Evolutionary conservation across 2,888 invertebrate genomes (phyloP).

Genomic region (Formica aserva): DNA sequence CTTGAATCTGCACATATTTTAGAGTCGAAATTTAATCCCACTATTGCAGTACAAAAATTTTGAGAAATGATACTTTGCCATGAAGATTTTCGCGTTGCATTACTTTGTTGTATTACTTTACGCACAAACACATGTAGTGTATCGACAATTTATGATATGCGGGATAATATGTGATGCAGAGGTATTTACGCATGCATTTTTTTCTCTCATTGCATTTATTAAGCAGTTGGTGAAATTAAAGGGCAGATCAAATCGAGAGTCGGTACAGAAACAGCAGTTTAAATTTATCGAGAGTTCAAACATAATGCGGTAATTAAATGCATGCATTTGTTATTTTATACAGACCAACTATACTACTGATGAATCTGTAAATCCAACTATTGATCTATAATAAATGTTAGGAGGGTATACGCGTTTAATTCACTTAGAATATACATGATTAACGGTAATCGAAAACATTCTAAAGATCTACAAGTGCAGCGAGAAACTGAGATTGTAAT

Average conservation of each 20-base stretch:
- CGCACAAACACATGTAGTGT: background rate
- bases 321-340: slow-evolving; percentile 27
- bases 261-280: slow-evolving; percentile 39
- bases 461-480: slow-evolving; percentile 18
- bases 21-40: background rate
- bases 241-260: slow-evolving; percentile 16
- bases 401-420: background rate
- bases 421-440: background rate
- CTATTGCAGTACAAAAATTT: slow-evolving; percentile 4
- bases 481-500: slow-evolving; percentile 4
- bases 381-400: background rate
- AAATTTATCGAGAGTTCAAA: slow-evolving; percentile 5
- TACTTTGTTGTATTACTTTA: background rate
- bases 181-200: slow-evolving; percentile 42
- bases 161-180: background rate
- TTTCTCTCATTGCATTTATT: slow-evolving; percentile 20
- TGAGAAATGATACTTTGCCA: background rate
- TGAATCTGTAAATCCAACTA: slow-evolving; percentile 34
- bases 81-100: background rate
- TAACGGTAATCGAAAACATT: slow-evolving; percentile 16
- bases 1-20: slow-evolving; percentile 27
- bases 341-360: slow-evolving; percentile 1
- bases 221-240: slow-evolving; percentile 39
- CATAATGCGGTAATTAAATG: background rate
- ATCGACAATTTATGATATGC: slow-evolving; percentile 2